Evolutionary conservation across 2,888 invertebrate species (phyloP), one percentile per base, ranked within the genome.

Genomic region (Trachelus tabidus): DNA sequence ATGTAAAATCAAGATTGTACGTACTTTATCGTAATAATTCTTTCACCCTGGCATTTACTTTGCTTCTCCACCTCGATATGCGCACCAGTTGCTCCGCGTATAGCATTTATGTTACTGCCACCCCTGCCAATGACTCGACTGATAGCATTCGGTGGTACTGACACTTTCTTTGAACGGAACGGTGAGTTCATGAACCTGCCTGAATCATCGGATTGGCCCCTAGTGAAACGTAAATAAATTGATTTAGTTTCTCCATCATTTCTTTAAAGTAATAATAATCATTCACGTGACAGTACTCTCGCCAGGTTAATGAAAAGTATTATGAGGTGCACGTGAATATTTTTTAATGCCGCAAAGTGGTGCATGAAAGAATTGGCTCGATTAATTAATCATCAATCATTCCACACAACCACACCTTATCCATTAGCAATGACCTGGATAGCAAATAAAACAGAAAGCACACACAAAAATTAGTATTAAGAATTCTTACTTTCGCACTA

Each of bases 61-160:
- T 98, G 98, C 92, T 99, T 99, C 92, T 99, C 99, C 35, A 99
- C 98, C 92, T 99, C 98, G 90, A 99, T 99, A 91, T 98, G 98
- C 9, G 99, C 99, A 80, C 98, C 98, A 40, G 99, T 99, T 76
- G 98, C 97, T 79, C 97, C 97, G 79, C 99, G 94, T 90, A 99
- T 99, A 15, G 99, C 98, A 93, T 99, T 99, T 88, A 99, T 99
- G 92, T 99, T 99, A 92, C 96, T 97, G 75, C 99, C 99, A 40
- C 97, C 98, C 86, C 99, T 95, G 0, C 99, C 99, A 89, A 99
- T 99, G 76, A 99, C 98, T 77, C 99, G 94, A 80, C 98, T 98
- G 81, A 99, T 99, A 73, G 98, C 98, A 91, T 96, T 96, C 34
- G 98, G 95, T 77, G 98, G 98, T 80, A 99, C 98, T 30, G 96